Base-by-base conservation (phyloP, 2,888 invertebrate species). In the Pheosia gnoma region DNA sequence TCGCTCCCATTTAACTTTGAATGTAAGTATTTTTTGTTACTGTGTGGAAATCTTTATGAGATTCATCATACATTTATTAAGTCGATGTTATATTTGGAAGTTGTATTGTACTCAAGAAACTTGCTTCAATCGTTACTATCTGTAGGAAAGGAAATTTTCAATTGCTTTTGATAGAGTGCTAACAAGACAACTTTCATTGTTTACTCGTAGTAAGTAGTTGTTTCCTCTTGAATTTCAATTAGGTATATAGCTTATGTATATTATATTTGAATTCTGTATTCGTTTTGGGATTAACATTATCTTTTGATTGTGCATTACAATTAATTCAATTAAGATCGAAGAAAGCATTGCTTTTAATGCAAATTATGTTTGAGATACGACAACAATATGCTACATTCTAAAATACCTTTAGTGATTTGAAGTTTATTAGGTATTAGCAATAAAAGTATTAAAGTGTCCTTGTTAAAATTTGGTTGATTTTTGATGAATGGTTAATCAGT, bases 111-210 rank as follows among this genome's bases (percentile, higher is more conserved):
- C 8, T 53, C 6, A 53, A 53, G 10, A 53, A 53, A 37, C 37
- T 53, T 53, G 37, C 37, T 53, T 37, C 25, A 25, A 51, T 25
- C 25, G 7, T 11, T 37, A 9, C 10, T 37, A 53, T 53, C 37
- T 37, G 37, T 4, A 9, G 7, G 3, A 53, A 25, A 53, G 13
- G 25, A 13, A 53, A 53, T 10, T 37, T 38, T 9, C 37, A 37
- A 37, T 53, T 37, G 11, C 51, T 25, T 51, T 9, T 53, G 37
- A 39, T 53, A 63, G 49, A 53, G 59, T 66, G 41, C 57, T 59
- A 60, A 60, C 64, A 67, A 70, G 60, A 63, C 60, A 60, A 64
- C 59, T 39, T 5, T 55, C 9, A 67, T 62, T 61, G 60, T 41
- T 4, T 9, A 36, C 39, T 39, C 49, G 47, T n/a, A 13, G 47